Evolutionary conservation across 2,113 vertebrate genomes (phyloP).

Genomic region (Ictidomys tridecemlineatus): DNA sequence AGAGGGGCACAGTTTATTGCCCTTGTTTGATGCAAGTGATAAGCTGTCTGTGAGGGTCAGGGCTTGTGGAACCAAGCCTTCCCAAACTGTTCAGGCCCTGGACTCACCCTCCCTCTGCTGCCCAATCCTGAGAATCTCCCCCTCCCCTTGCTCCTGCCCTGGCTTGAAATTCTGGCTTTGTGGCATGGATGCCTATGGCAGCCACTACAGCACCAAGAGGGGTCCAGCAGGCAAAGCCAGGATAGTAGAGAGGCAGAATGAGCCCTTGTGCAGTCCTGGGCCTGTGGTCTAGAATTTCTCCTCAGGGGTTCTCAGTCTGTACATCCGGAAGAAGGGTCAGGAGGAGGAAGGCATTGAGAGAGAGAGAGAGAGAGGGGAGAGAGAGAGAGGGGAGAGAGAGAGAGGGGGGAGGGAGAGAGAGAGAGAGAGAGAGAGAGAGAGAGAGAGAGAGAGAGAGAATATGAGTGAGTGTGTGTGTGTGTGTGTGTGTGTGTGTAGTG

Average conservation of each 20-base stretch:
- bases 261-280: slow-evolving; percentile 24
- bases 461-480: too few relatives aligned
- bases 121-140: background rate
- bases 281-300: slow-evolving; percentile 2
- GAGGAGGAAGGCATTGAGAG: background rate
- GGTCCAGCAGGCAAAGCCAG: background rate
- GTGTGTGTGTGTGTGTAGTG: too few relatives aligned
- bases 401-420: background rate
- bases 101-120: background rate
- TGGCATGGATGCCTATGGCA: background rate
- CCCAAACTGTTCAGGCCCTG: background rate
- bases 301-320: background rate
- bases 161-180: background rate
- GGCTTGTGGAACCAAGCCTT: background rate
- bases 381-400: too few relatives aligned
- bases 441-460: too few relatives aligned
- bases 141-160: background rate
- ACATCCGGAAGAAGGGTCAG: background rate
- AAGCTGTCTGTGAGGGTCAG: background rate
- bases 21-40: background rate
- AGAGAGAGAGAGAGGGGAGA: too few relatives aligned
- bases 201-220: background rate
- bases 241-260: background rate
- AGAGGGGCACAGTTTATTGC: background rate
- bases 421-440: background rate